These are phyloP conservation scores for Dromiciops gliroides DNA, from an alignment of 2,113 vertebrate species.

Conservation along the genomic window DNA sequence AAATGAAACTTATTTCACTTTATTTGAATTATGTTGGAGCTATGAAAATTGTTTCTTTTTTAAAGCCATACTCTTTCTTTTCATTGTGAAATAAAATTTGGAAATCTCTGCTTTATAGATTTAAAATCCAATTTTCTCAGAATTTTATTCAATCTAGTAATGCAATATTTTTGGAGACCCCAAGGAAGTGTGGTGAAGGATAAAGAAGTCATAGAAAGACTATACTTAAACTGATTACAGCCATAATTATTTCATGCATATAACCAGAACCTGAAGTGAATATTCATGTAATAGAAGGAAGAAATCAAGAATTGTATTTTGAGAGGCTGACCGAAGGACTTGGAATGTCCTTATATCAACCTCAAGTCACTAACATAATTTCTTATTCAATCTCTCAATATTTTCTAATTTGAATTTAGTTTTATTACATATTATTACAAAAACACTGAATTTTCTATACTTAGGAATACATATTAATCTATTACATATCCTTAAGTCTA, in stretches of 20 bases:
- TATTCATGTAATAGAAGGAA: not conserved
- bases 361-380: not conserved
- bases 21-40: no score
- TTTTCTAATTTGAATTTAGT: not conserved
- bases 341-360: not conserved
- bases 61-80: no score
- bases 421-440: not conserved
- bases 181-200: not conserved
- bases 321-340: not conserved
- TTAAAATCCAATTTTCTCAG: no score
- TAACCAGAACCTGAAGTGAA: not conserved
- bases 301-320: not conserved
- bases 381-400: not conserved
- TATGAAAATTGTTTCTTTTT: no score
- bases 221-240: not conserved
- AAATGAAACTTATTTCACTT: no score
- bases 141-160: no score
- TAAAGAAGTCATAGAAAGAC: not conserved
- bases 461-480: not conserved
- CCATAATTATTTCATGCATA: not conserved
- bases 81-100: no score
- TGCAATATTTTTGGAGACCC: not conserved
- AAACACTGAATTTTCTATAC: not conserved
- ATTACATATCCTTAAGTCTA: no score
- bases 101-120: no score